Evolutionary conservation across 2,888 invertebrate genomes (phyloP), one percentile per base, ranked within the genome.

Genomic region (Strigamia maritima): DNA sequence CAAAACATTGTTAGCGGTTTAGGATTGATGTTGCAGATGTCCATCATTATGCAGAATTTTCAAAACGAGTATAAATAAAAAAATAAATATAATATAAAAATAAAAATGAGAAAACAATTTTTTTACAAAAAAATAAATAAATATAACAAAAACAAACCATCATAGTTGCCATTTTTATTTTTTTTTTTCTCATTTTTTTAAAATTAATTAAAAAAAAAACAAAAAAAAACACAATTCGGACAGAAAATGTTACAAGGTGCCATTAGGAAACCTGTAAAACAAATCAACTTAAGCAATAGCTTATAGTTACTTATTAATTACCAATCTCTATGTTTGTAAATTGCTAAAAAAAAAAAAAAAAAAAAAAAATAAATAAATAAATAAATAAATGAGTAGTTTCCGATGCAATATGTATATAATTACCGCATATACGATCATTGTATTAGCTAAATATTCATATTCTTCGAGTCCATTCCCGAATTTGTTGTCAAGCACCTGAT

Each of bases 401-500:
- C 24, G 60, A 60, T 60, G 60, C 60, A 60, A 60, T 60, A 22
- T 60, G 60, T 60, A 60, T 60, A 60, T 60, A 60, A 60, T 60
- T 60, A 60, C 60, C 60, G 60, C 60, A 60, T 60, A 60, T 60
- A 60, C 60, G 60, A 60, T 24, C n/a, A 44, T 22, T 60, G 60
- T 60, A 60, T 60, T 60, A 60, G 22, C 60, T 60, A 24, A 60
- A 60, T 60, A 60, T 60, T 60, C n/a, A n/a, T n/a, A n/a, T n/a
- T 28, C 75, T 75, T 75, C 38, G 75, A 35, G 35, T 38, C 75
- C 75, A 75, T 38, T 75, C 75, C 75, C 28, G 19, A 35, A 35
- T 75, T 75, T 28, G 19, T 75, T 75, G n/a, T 49, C n/a, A 60
- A 60, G 60, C 60, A 60, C 60, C 60, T 60, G 60, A 60, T 60